Evolutionary conservation across 2,888 invertebrate genomes (phyloP).

Genomic region (Osedax frankpressi): DNA sequence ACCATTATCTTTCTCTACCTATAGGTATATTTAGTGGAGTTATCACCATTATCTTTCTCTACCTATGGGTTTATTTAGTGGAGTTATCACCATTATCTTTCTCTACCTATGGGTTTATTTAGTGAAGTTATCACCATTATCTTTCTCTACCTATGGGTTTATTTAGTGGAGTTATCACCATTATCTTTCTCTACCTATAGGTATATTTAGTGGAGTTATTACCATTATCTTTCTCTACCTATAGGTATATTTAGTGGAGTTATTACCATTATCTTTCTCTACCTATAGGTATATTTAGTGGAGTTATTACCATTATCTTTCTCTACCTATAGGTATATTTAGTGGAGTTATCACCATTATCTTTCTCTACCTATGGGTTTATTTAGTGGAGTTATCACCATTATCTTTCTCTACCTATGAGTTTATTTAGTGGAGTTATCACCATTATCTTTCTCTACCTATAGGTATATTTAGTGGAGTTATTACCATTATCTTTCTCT

Average conservation of each 20-base stretch:
- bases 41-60: slow-evolving; percentile 48
- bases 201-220: not conserved
- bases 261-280: not conserved
- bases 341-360: slow-evolving; percentile 22
- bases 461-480: not conserved
- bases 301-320: too few species aligned
- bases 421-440: slow-evolving; percentile 46
- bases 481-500: too few species aligned
- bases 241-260: slow-evolving; percentile 49
- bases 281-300: not conserved
- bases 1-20: not conserved
- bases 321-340: too few species aligned
- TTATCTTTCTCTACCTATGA: too few species aligned
- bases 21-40: not conserved
- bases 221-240: too few species aligned
- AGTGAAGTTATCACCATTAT: too few species aligned
- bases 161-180: slow-evolving; percentile 36
- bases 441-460: not conserved
- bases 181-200: not conserved
- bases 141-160: too few species aligned
- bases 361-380: not conserved
- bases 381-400: not conserved
- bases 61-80: slow-evolving; percentile 48
- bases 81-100: not conserved
- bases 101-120: not conserved